Evolutionary conservation across 1,140 invertebrate genomes (phyloP), one percentile per base, ranked within the genome.

Genomic region (Formica exsecta): DNA sequence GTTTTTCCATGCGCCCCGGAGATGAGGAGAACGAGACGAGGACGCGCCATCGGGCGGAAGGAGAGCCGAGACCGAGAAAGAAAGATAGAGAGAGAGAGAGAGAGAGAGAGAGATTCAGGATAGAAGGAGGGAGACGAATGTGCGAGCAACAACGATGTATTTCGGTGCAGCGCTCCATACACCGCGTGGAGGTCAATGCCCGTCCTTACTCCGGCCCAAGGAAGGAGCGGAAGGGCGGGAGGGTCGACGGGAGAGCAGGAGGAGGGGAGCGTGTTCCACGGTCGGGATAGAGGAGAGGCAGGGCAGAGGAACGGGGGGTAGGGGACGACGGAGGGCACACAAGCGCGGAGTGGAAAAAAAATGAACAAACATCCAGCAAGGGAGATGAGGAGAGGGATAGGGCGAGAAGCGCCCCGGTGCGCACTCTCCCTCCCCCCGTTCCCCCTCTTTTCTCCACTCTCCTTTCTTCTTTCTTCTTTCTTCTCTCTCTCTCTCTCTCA

Each of bases 191-290:
- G 95, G 94, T 95, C 95, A 95, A 95, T 95, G 95, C 94, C 94
- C 95, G 95, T 95, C 94, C 95, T 95, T 95, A 95, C 94, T 94
- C 93, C 93, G 93, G 91, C 93, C 91, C 92, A 93, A 94, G 94
- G 93, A 94, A 94, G 90, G 91, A 92, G 92, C 86, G 85, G 62
- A 59, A 81, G 70, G 89, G 85, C 89, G 68, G 68, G 79, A 54
- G 80, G 44, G 76, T 87, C 71, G 75, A 77, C 75, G 83, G 83
- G 38, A 70, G 76, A 44, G 89, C 32, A 57, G 85, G 84, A 90
- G 90, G 89, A 85, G 90, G 71, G 92, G 86, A 89, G 89, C 90
- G 90, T 68, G 64, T 32, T 61, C 70, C 79, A 86, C 59, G 64
- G 48, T 41, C 75, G 85, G 74, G 57, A 75, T 71, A 61, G 75